These are phyloP conservation scores for Epinephelus lanceolatus DNA, from an alignment of 2,113 vertebrate genomes.

Conservation along the genomic window DNA sequence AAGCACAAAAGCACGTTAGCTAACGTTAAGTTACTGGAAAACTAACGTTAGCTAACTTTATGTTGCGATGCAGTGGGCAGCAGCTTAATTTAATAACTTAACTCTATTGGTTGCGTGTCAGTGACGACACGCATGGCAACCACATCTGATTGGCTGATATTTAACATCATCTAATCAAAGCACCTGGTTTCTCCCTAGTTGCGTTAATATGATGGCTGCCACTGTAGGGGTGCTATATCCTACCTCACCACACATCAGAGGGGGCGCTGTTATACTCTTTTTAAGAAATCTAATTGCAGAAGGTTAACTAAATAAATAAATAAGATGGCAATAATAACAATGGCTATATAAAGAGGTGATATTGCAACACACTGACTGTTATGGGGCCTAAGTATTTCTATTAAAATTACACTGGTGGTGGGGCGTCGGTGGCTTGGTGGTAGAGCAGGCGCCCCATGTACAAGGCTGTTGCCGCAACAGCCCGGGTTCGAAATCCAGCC, in stretches of 20 bases:
- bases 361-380: background rate
- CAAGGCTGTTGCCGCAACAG: too few species aligned
- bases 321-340: background rate
- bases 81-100: too few species aligned
- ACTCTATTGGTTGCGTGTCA: background rate
- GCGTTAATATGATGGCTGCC: background rate
- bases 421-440: too few species aligned
- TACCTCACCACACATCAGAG: background rate
- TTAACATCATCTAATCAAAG: background rate
- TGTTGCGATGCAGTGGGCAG: background rate
- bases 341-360: background rate
- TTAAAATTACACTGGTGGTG: background rate
- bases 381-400: background rate
- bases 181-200: background rate
- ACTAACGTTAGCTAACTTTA: background rate
- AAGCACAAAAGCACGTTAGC: background rate
- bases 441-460: too few species aligned
- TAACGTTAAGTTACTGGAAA: background rate
- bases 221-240: background rate
- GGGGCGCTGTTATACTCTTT: background rate
- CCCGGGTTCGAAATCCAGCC: too few species aligned
- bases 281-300: background rate
- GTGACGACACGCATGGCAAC: too few species aligned
- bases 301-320: background rate
- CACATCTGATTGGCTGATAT: background rate